phyloP scores from a whole-genome alignment of 2,797 vertebrate species.

The Novumbra hubbsi region DNA sequence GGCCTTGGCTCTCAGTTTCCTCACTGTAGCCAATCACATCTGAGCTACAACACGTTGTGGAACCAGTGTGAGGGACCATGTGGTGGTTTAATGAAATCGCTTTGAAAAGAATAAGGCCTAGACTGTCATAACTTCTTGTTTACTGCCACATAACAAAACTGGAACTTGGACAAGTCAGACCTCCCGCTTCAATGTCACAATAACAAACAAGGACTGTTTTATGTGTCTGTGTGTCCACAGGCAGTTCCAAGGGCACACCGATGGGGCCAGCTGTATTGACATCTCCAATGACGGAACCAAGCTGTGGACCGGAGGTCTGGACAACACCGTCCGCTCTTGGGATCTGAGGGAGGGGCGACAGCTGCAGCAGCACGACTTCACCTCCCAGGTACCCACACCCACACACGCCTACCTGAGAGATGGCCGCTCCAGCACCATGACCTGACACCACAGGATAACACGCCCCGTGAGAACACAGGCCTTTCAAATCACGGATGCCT shows the following conservation, averaged over 20 bases:
- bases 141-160: too few relatives aligned
- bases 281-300: conserved; percentile 98
- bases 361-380: conserved; percentile 98
- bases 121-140: too few relatives aligned
- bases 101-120: too few relatives aligned
- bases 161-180: too few relatives aligned
- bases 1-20: too few relatives aligned
- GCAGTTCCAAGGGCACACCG: conserved; percentile 98
- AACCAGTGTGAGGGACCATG: too few relatives aligned
- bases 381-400: conserved; percentile 84
- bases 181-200: too few relatives aligned
- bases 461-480: background rate
- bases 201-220: too few relatives aligned
- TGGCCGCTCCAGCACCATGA: background rate
- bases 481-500: background rate
- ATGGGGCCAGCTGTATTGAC: conserved; percentile 97
- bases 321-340: conserved; percentile 98
- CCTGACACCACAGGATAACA: background rate
- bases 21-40: too few relatives aligned
- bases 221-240: conserved; percentile 53
- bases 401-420: conserved; percentile 3
- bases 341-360: conserved; percentile 95
- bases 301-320: conserved; percentile 96
- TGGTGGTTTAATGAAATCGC: too few relatives aligned
- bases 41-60: too few relatives aligned